phyloP scores from a whole-genome alignment of 1,140 invertebrate species.

The Tetramorium alpestre region DNA sequence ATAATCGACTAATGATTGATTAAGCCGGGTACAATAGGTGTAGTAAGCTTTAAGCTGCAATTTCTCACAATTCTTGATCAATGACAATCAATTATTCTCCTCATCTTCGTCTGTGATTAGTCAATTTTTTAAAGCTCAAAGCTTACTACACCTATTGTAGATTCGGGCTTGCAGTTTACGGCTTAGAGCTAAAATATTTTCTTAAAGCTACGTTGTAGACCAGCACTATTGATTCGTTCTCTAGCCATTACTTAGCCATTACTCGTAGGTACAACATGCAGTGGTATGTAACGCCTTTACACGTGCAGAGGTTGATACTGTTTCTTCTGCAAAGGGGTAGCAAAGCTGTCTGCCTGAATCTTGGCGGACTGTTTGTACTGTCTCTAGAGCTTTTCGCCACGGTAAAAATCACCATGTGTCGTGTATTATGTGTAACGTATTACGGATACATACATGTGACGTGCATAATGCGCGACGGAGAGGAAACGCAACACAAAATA shows the following conservation, averaged over 20 bases:
- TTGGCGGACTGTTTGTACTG: background rate
- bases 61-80: no score
- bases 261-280: background rate
- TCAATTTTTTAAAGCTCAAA: no score
- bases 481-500: background rate
- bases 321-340: background rate
- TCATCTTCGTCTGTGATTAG: no score
- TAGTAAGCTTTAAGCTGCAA: no score
- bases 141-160: no score
- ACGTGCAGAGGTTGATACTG: background rate
- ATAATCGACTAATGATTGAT: no score
- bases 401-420: constrained; percentile 1
- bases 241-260: background rate
- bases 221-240: background rate
- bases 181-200: no score
- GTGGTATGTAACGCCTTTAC: constrained; percentile 2
- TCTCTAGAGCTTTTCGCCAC: background rate
- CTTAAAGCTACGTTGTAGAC: no score
- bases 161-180: no score
- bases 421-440: background rate
- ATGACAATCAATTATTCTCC: no score
- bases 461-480: background rate
- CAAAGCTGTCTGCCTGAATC: background rate
- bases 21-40: no score
- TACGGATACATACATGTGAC: background rate